Evolutionary conservation across 1,140 invertebrate species (phyloP), one percentile per base, ranked within the genome.

Genomic region (Watersipora subatra): DNA sequence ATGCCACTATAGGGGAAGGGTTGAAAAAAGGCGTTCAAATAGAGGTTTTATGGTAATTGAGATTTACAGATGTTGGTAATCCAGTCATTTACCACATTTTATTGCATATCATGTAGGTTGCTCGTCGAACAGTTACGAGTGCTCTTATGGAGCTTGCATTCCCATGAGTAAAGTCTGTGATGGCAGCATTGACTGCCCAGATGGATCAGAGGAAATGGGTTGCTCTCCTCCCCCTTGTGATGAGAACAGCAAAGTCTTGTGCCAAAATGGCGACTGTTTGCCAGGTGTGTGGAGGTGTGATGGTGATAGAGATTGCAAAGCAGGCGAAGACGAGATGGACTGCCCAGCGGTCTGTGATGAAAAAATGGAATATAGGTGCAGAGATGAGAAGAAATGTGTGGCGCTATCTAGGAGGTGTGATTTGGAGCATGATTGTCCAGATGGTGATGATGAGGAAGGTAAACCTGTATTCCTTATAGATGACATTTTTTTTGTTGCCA

Each of bases 141-240:
- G 34, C 34, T 12, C 34, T 7, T 46, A 7, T 46, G 34, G 34
- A 12, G 34, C 34, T 46, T 98, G 95, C 73, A 96, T 98, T 64
- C 85, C 88, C 7, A 86, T 89, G 67, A 84, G 86, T 0, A 88
- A 92, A 74, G 84, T 97, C 0, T 98, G 95, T 77, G 91, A 97
- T 76, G 88, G 88, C 0, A 88, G 89, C 69, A 81, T 84, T 24
- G 93, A 98, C 75, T 98, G 94, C 73, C 85, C 87, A 34, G 90
- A 95, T 76, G 88, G 87, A 20, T 88, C 89, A 19, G 95, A 98
- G 76, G 94, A 97, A 79, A 88, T 46, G 34, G 7, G n/a, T 7
- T 46, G 34, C n/a, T n/a, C 34, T 46, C 7, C n/a, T 46, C 7
- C 7, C n/a, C 34, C 7, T 46, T 46, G 34, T n/a, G 7, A 12